phyloP scores from a whole-genome alignment of 1,140 invertebrate genomes.

The Metopolophium dirhodum region DNA sequence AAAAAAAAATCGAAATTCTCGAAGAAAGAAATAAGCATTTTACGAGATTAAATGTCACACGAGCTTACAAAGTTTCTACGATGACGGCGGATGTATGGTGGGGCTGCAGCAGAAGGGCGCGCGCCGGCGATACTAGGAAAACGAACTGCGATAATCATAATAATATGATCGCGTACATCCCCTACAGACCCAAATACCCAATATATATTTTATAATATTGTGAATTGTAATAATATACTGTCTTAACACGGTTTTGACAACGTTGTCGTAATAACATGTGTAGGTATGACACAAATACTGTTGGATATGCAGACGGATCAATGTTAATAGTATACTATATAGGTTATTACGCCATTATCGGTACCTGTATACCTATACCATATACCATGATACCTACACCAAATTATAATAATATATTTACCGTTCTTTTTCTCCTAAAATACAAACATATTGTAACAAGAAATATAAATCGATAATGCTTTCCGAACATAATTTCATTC shows the following conservation, averaged over 20 bases:
- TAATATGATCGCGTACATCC: background rate
- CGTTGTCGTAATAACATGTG: background rate
- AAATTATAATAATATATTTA: background rate
- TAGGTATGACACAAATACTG: no score
- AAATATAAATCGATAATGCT: background rate
- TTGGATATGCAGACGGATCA: background rate
- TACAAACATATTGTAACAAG: background rate
- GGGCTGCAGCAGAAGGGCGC: background rate
- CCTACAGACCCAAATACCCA: background rate
- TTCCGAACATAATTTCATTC: background rate
- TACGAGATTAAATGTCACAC: slow-evolving; percentile 56
- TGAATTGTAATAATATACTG: background rate
- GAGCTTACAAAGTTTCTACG: slow-evolving; percentile 44
- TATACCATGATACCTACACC: no score
- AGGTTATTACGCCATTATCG: background rate
- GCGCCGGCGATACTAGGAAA: background rate
- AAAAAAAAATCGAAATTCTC: slow-evolving; percentile 38
- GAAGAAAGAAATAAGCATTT: slow-evolving; percentile 39
- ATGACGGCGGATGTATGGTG: background rate
- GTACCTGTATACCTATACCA: no score
- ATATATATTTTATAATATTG: no score
- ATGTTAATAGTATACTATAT: background rate
- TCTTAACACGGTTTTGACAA: background rate
- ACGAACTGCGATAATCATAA: background rate
- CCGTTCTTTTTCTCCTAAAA: no score